These are phyloP conservation scores for Laothoe populi DNA, from an alignment of 2,888 invertebrate genomes.

Conservation along the genomic window DNA sequence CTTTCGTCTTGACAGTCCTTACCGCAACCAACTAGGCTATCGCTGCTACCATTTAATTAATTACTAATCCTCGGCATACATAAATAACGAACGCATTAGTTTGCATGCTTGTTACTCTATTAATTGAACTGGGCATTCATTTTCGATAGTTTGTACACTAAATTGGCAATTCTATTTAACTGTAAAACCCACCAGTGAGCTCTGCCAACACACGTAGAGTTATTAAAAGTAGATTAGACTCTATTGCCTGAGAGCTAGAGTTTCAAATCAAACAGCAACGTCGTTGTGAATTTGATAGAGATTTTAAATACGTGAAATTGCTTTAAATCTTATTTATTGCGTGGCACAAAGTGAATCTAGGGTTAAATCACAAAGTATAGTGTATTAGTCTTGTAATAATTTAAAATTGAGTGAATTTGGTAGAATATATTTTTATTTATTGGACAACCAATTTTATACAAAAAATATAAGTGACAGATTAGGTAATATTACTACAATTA, in stretches of 20 bases:
- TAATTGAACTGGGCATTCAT: background rate
- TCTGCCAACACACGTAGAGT: slow-evolving; percentile 5
- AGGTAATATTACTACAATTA: too few relatives aligned
- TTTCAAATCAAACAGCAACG: background rate
- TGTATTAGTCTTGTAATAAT: too few relatives aligned
- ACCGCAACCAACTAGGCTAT: too few relatives aligned
- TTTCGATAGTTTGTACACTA: slow-evolving; percentile 19
- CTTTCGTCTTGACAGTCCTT: too few relatives aligned
- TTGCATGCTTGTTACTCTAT: background rate
- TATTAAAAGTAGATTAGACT: background rate
- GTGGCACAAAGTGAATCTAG: background rate
- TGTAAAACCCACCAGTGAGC: slow-evolving; percentile 18
- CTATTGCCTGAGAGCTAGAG: background rate
- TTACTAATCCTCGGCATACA: background rate
- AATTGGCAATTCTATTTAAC: slow-evolving; percentile 23
- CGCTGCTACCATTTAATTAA: background rate
- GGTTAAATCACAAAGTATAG: too few relatives aligned
- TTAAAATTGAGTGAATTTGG: too few relatives aligned
- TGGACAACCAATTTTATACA: too few relatives aligned
- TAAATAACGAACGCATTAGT: background rate
- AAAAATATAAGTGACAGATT: too few relatives aligned
- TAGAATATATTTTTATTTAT: too few relatives aligned
- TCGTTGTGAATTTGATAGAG: slow-evolving; percentile 7
- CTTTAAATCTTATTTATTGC: slow-evolving; percentile 23
- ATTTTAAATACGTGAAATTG: slow-evolving; percentile 25